Conservation (phyloP, 2,797 vertebrate genomes). For the Micropoecilia bifurca region DNA sequence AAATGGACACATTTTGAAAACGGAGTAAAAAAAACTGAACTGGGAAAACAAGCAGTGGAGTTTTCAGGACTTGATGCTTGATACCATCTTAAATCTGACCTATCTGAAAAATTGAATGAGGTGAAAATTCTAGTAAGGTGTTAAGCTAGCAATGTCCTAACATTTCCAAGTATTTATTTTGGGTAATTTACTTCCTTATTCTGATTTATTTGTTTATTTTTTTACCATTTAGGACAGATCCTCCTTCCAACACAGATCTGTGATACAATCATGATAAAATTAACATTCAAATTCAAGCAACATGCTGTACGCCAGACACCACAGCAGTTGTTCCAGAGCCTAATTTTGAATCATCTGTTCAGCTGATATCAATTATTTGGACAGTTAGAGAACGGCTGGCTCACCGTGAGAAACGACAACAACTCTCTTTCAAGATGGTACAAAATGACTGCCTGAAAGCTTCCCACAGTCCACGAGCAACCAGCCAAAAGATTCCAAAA, state of each 20-base stretch:
- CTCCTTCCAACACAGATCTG: background rate
- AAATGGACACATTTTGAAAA: background rate
- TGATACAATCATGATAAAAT: background rate
- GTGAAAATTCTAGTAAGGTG: background rate
- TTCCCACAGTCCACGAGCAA: conserved; percentile 13
- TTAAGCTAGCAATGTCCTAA: background rate
- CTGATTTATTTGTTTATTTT: background rate
- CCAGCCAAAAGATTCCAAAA: conserved; percentile 30
- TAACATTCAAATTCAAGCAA: background rate
- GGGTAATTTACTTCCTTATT: background rate
- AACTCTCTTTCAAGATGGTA: background rate
- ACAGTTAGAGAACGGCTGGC: background rate
- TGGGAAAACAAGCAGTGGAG: background rate
- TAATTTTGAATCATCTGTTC: background rate
- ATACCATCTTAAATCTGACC: background rate
- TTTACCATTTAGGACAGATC: background rate
- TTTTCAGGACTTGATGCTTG: background rate
- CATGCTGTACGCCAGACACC: background rate
- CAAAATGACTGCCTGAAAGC: background rate
- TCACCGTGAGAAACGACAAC: background rate
- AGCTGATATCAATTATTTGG: background rate
- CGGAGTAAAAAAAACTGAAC: background rate
- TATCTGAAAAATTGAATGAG: background rate
- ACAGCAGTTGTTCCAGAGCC: background rate
- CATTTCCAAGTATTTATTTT: background rate